Conservation (phyloP, 2,888 invertebrate species). For the Iphiclides podalirius region DNA sequence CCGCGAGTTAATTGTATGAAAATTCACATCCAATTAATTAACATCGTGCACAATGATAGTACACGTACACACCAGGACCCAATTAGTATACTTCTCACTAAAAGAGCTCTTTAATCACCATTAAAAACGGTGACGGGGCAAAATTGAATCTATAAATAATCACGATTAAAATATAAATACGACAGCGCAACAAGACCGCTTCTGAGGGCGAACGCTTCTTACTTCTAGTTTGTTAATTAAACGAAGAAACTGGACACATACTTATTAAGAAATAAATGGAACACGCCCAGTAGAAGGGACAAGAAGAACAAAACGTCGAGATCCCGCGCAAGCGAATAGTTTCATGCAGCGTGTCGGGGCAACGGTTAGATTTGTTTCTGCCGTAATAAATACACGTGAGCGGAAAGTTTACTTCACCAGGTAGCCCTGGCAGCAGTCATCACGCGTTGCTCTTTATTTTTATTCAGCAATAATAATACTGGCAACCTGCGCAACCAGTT, state of each 20-base stretch:
- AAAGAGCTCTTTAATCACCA: slow-evolving; percentile 43
- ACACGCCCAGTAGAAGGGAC: slow-evolving; percentile 48
- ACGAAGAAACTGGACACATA: slow-evolving; percentile 45
- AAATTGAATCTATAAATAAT: slow-evolving; percentile 56
- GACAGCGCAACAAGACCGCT: slow-evolving; percentile 41
- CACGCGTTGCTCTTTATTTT: slow-evolving; percentile 42
- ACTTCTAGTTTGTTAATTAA: slow-evolving; percentile 65
- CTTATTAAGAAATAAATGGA: slow-evolving; percentile 72
- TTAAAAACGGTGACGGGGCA: slow-evolving; percentile 44
- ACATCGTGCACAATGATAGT: slow-evolving; percentile 19
- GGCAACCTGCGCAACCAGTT: slow-evolving; percentile 31
- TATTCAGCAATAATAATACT: slow-evolving; percentile 46
- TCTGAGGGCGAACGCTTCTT: slow-evolving; percentile 31
- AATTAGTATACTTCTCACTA: slow-evolving; percentile 39
- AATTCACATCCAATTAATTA: slow-evolving; percentile 41
- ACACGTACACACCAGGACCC: slow-evolving; percentile 17
- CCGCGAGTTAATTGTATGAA: slow-evolving; percentile 10
- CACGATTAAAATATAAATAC: slow-evolving; percentile 59
- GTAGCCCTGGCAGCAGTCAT: slow-evolving; percentile 40
- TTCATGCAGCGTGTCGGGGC: slow-evolving; percentile 31
- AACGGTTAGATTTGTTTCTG: slow-evolving; percentile 22
- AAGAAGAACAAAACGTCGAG: slow-evolving; percentile 40
- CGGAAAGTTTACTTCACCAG: slow-evolving; percentile 36
- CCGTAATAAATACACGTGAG: slow-evolving; percentile 24
- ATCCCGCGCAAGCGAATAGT: no score